Base-by-base conservation (phyloP, 2,113 vertebrate genomes). In the Scophthalmus maximus region DNA sequence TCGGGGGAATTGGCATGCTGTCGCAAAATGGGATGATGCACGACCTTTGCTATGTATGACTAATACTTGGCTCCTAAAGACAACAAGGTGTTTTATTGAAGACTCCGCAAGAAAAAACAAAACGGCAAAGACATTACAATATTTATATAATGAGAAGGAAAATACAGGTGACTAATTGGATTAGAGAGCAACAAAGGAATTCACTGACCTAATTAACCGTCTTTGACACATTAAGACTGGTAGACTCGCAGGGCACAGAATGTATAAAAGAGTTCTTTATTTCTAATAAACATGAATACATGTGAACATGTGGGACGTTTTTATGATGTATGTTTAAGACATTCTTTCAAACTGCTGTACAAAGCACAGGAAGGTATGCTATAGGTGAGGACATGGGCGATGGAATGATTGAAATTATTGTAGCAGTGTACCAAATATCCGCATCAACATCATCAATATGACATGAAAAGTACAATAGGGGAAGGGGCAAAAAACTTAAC, bases 241-340 rank as follows among this genome's bases (percentile, higher is more conserved):
- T 52, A 56, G 44, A 80, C 40, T 30, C 62, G 59, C 50, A 62
- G 26, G 61, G 14, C 23, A 56, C 76, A 74, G 65, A 14, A 78
- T 61, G 26, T 84, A 87, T 76, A 90, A 82, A 90, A 92, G 83
- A 87, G 44, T 74, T 79, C 71, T 93, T 89, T 89, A 90, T 93
- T 91, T 85, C 88, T 94, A 93, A 89, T 93, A 81, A 88, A 90
- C 78, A 78, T 61, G 55, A n/a, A 63, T 88, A 86, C 32, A 67
- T 87, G 74, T 58, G 73, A 82, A 87, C 81, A 69, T 46, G 68
- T 59, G 15, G 75, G 76, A 87, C 70, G 73, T 71, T 83, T 86
- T 81, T 61, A 81, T 67, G 62, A 73, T 63, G 59, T 58, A 74
- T 78, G 57, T 70, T 80, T 83, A 60, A 79, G 40, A 84, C 51